Conservation (phyloP, 2,888 invertebrate genomes). For the Scaeva pyrastri region DNA sequence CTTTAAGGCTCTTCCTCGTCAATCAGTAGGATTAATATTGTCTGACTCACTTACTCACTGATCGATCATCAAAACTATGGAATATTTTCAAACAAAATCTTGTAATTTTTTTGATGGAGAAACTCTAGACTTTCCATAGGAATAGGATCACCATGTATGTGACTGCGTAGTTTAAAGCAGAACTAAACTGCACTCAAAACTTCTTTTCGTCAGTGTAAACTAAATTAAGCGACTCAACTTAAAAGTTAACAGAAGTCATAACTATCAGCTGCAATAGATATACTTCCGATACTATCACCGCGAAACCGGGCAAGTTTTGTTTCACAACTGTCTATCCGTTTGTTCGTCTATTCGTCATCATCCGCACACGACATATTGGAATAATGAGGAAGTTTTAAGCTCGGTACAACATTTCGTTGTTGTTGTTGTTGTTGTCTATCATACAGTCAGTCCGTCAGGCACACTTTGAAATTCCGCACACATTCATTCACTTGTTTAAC, state of each 20-base stretch:
- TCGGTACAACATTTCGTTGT: constrained; percentile 41
- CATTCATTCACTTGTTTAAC: constrained; percentile 2
- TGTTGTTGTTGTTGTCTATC: constrained; percentile 16
- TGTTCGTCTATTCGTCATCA: constrained; percentile 26
- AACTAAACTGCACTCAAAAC: neutral
- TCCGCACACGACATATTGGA: constrained; percentile 62
- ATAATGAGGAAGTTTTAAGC: constrained; percentile 76
- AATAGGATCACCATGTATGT: too few species aligned
- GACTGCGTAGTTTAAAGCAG: too few species aligned
- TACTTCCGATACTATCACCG: constrained; percentile 74
- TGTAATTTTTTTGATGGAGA: too few species aligned
- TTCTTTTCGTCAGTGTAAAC: constrained; percentile 44
- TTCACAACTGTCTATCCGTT: constrained; percentile 51
- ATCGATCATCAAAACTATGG: too few species aligned
- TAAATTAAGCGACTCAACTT: constrained; percentile 57
- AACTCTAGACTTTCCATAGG: too few species aligned
- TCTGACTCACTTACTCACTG: too few species aligned
- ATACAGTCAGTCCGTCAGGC: constrained; percentile 55
- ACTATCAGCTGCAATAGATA: constrained; percentile 75
- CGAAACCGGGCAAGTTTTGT: constrained; percentile 45
- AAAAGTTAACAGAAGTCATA: constrained; percentile 69
- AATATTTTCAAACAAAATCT: too few species aligned
- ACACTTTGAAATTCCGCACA: constrained; percentile 61
- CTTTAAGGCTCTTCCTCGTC: too few species aligned
- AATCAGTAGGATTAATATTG: too few species aligned